Conservation (phyloP, 1,140 invertebrate species). For the Leptopilina boulardi region DNA sequence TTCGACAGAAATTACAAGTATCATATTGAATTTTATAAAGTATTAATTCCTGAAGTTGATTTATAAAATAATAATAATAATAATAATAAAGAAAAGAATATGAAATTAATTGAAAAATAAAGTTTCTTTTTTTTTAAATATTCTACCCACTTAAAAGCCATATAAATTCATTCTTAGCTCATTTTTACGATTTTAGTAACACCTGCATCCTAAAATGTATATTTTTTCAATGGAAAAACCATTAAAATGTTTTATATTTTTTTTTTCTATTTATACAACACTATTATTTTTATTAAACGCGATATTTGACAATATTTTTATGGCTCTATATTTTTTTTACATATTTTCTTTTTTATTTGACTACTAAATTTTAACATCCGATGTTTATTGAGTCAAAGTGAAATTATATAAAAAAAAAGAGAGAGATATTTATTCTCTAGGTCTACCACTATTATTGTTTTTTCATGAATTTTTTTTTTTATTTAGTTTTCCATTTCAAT, state of each 20-base stretch:
- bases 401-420: neutral
- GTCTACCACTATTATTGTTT: neutral
- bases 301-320: neutral
- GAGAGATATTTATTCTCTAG: neutral
- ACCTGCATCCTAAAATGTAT: neutral
- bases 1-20: too few relatives aligned
- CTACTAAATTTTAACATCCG: neutral
- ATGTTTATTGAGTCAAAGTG: neutral
- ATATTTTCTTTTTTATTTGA: neutral
- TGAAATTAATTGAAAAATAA: neutral
- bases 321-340: neutral
- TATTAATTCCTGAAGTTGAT: too few relatives aligned
- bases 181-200: slow-evolving; percentile 9
- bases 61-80: too few relatives aligned
- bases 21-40: too few relatives aligned
- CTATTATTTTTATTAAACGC: neutral
- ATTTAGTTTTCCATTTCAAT: neutral
- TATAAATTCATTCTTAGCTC: neutral
- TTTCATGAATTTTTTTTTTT: neutral
- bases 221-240: neutral
- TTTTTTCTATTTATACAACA: too few relatives aligned
- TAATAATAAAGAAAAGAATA: neutral
- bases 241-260: neutral
- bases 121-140: neutral
- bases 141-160: neutral